phyloP scores from a whole-genome alignment of 1,140 invertebrate species.

The Drosophila pruinosa region DNA sequence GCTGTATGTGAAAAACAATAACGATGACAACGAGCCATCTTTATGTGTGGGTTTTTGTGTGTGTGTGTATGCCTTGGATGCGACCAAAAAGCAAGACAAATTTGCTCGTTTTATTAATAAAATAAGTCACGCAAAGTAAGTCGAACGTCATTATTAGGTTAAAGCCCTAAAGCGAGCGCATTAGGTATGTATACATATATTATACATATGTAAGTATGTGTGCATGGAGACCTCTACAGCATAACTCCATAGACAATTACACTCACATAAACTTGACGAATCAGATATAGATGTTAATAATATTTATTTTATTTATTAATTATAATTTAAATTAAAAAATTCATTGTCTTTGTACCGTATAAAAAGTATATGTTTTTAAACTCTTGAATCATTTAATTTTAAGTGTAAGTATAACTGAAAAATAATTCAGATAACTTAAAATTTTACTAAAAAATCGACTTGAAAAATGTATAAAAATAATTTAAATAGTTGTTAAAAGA shows the following conservation, averaged over 20 bases:
- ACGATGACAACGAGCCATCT: conserved; percentile 12
- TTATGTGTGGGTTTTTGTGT: not conserved
- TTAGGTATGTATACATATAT: conserved; percentile 38
- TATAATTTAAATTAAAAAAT: not conserved
- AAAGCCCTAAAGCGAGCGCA: conserved; percentile 78
- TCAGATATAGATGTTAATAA: not conserved
- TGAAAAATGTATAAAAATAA: too few relatives aligned
- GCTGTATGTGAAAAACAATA: conserved; percentile 30
- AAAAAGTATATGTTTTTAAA: too few relatives aligned
- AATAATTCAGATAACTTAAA: too few relatives aligned
- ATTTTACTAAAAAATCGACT: too few relatives aligned
- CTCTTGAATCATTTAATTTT: not conserved
- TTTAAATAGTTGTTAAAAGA: too few relatives aligned
- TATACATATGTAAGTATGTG: not conserved
- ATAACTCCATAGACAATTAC: conserved; percentile 4
- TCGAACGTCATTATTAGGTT: conserved; percentile 81
- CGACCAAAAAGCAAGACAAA: conserved; percentile 80
- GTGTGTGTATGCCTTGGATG: conserved; percentile 22
- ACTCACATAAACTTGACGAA: conserved; percentile 6
- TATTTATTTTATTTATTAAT: not conserved
- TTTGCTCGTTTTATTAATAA: conserved; percentile 82
- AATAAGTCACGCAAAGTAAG: conserved; percentile 81
- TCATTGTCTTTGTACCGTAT: too few relatives aligned
- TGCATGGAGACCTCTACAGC: not conserved
- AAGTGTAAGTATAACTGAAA: not conserved